Evolutionary conservation across 1,140 invertebrate genomes (phyloP), one percentile per base, ranked within the genome.

Genomic region (Drosophila ananassae): DNA sequence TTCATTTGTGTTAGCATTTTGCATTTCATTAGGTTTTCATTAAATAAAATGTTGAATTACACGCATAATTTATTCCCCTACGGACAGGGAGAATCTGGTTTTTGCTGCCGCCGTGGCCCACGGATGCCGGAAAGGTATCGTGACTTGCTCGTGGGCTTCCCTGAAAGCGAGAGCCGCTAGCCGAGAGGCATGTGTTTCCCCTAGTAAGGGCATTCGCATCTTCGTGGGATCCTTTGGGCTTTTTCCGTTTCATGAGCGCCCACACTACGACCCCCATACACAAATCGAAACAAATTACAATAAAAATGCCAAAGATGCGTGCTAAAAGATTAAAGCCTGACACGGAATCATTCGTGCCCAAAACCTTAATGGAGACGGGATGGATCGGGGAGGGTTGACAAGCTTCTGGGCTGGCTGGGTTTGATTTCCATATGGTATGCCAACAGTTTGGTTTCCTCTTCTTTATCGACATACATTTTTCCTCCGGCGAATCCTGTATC

Each of bases 1-100:
- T 90, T 90, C 87, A 90, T 90, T 90, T 90, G 87, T 89, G 79
- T 89, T 89, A 89, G 83, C 83, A 89, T 90, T 90, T 90, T 90
- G 85, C 85, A 90, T 90, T 90, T 90, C 87, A 90, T 90, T 90
- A 90, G 78, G 81, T 90, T 90, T 90, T 90, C 87, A 90, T 90
- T 90, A 90, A 90, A 90, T 90, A 90, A 90, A 90, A 90, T 90
- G 87, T 90, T 90, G 87, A 90, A 90, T 90, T 90, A 90, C 87
- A 90, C 87, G 87, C 87, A 90, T 90, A 90, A 90, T 90, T 90
- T 90, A 87, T 90, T 90, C 71, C 67, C 62, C 62, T 59, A 60
- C 77, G 74, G 72, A 50, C 41, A 53, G 24, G 28, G 56, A 39
- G 55, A 37, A 34, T 72, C 9, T 6, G 41, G 47, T 22, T 34